Base-by-base conservation (phyloP, 2,888 invertebrate genomes). In the Clivina fossor region DNA sequence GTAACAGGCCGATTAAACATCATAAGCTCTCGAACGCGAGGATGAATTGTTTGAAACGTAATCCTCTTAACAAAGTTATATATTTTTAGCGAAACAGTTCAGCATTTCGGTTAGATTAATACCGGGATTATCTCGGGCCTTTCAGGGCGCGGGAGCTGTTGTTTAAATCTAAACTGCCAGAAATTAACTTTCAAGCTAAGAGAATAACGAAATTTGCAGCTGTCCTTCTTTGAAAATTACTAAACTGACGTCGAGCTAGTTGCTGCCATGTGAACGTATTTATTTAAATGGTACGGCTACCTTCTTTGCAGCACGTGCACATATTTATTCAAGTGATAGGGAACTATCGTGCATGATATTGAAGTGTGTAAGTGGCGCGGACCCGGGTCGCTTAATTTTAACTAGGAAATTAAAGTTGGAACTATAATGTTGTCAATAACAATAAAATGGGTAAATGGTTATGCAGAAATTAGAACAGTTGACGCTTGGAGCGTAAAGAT, bases 21-120 rank as follows among this genome's bases (percentile, higher is more conserved):
- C 51, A 51, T 51, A 51, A 51, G 51, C 51, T 51, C 43, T 11
- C 24, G 51, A 51, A 51, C 43, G 41, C n/a, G 32, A 43, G 51
- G 51, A 51, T 43, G 51, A 51, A 51, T 43, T 51, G 51, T 51
- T 51, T 51, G 51, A 43, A 33, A 41, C 51, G 26, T 51, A 51
- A 51, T 51, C 51, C 51, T 51, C 51, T 51, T 51, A 51, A 43
- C 51, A 51, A 51, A 51, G 51, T 51, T 51, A 51, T 51, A 51
- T 51, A 43, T 51, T 51, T 51, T 32, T 41, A 51, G 50, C n/a
- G n/a, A n/a, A 50, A 41, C 50, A 41, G 50, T 50, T 41, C 51
- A 51, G 51, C 51, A 43, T 43, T n/a, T 51, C 35, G 51, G 51
- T 51, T 51, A 51, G 51, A 51, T 51, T 51, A 51, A 51, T 51